Evolutionary conservation across 2,888 invertebrate species (phyloP), one percentile per base, ranked within the genome.

Genomic region (Spicauda simplicius): DNA sequence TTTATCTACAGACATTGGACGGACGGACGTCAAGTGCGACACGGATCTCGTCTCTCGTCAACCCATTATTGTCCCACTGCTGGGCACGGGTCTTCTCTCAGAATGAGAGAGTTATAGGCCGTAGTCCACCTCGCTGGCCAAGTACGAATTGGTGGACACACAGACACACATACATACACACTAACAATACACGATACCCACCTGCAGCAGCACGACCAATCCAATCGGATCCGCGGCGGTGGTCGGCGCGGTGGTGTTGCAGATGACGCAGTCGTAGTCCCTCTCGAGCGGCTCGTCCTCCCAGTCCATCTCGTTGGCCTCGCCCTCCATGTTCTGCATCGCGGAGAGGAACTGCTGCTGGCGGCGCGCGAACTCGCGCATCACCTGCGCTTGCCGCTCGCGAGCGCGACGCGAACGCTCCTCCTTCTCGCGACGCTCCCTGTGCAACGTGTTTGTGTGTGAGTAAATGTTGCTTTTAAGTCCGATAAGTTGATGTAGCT

Each of bases 211-310:
- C 59, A 98, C 97, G 3, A 98, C 98, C 55, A 98, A 94, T 0
- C 98, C 98, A 85, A 99, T 96, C 65, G 91, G 92, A 73, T 92
- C 90, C 14, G 96, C 95, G 73, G 96, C 96, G 0, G 96, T 96
- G 80, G 97, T 97, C 19, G 97, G 96, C 45, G 97, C 96, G 70
- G 97, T 97, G 83, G 97, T 97, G 91, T 97, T 98, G 88, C 99
- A 99, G 77, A 99, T 99, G 72, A 98, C 98, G 92, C 99, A 99
- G 88, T 98, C 97, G 89, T 98, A 98, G 86, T 97, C 97, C 75
- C 94, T 94, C 74, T 95, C 94, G 16, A 77, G 80, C 50, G 95
- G 95, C 77, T 94, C 94, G 73, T 94, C 94, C 76, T 90, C 95
- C 93, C 95, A 96, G 76, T 96, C 96, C 95, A 95, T 95, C n/a